A percentile compares a stretch with the other conserved stretches of the same genome.
phyloP scores from a whole-genome alignment of 1,140 invertebrate species.

The Drosophila pruinosa region DNA sequence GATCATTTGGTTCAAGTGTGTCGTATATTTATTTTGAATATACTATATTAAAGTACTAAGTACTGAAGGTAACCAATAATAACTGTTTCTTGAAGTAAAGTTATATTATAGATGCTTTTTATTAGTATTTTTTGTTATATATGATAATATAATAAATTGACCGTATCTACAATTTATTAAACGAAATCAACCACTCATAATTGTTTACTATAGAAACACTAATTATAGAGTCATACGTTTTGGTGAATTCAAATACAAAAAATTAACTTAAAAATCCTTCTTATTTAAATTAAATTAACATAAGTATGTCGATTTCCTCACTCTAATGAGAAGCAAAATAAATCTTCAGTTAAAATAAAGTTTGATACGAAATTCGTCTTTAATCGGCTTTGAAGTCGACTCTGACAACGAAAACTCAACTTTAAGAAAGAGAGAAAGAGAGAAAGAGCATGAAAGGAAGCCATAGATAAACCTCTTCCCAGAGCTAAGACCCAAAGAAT shows the following conservation, averaged over 20 bases:
- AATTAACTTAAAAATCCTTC: not conserved
- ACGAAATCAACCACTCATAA: too few relatives aligned
- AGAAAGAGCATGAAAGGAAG: not conserved
- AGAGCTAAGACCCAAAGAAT: constrained; percentile 15
- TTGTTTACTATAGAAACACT: too few relatives aligned
- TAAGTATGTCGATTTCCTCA: not conserved
- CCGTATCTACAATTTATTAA: too few relatives aligned
- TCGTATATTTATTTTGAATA: constrained; percentile 10
- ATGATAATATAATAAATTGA: too few relatives aligned
- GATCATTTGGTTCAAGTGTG: constrained; percentile 34
- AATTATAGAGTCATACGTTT: too few relatives aligned
- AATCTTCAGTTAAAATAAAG: not conserved
- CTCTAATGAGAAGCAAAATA: not conserved
- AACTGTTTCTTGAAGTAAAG: too few relatives aligned
- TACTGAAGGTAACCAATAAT: not conserved
- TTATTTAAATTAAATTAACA: not conserved
- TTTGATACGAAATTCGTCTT: not conserved
- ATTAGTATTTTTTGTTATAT: too few relatives aligned
- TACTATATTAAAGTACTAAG: not conserved
- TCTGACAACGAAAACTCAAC: not conserved
- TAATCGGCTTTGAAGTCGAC: constrained; percentile 26
- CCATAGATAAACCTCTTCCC: not conserved
- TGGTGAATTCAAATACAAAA: not conserved
- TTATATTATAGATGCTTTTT: not conserved
- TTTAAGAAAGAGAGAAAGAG: not conserved